Evolutionary conservation across 92 coral and sea anemone species (phyloP), one percentile per base, ranked within the genome.

Genomic region (Zoanthus solanderi): DNA sequence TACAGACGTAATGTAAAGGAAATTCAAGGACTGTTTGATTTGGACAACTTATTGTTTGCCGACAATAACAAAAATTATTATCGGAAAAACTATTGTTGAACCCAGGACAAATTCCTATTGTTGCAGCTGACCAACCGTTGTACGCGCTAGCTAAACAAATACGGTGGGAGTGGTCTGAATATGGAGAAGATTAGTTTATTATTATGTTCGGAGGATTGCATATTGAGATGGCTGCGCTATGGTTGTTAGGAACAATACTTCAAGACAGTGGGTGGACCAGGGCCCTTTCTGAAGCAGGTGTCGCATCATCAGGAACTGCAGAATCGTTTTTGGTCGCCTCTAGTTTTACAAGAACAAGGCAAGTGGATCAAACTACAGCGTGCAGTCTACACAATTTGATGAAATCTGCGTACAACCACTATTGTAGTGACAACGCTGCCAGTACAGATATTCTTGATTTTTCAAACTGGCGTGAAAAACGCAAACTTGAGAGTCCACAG

Each of bases 301-400:
- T 90, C 2, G 91, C 95, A 7, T 92, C 89, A 31, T 71, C 90
- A 6, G 95, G 91, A 60, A 92, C 95, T 10, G 93, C 90, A 15
- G 72, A 92, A 76, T 92, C 93, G 30, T 90, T 90, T 86, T 50
- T 92, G 72, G 44, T 65, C 58, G 95, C 84, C 69, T 68, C 93
- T 65, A 92, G 84, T 52, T 80, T 89, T 63, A 92, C 91, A 34
- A 54, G 95, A 45, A 80, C 93, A 71, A 78, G 89, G 78, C 76
- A 80, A 34, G 93, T 93, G 44, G 14, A 57, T 4, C 63, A 57
- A 57, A 57, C 12, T 57, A 57, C 63, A 57, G 63, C 63, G 12
- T 57, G 74, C 44, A 68, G 34, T 34, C 7, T 83, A 84, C 60
- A 58, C 89, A 86, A 68, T 34, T 58, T 68, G 67, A 78, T 76